Evolutionary conservation across 2,113 vertebrate species (phyloP).

Genomic region (Rhagologus leucostigma): DNA sequence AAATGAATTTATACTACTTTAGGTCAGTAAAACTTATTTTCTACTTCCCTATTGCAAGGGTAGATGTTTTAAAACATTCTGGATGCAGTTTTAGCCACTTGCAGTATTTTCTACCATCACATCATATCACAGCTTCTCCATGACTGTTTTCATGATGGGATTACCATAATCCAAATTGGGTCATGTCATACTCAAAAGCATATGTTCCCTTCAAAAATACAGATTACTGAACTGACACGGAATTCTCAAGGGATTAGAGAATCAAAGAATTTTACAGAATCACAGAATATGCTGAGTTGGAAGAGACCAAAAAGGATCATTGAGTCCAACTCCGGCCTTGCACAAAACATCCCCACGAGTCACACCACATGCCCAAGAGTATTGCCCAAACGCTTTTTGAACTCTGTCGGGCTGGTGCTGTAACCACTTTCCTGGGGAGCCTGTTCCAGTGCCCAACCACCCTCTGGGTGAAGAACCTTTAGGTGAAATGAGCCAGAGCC

Average conservation of each 20-base stretch:
- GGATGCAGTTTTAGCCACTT: neutral
- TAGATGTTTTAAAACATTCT: neutral
- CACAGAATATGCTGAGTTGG: neutral
- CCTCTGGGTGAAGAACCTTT: neutral
- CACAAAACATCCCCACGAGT: neutral
- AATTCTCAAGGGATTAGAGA: neutral
- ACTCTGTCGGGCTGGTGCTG: neutral
- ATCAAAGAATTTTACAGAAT: neutral
- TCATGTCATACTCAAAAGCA: neutral
- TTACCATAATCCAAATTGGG: neutral
- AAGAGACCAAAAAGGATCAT: neutral
- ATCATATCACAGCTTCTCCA: neutral
- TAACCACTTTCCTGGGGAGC: neutral
- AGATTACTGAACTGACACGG: neutral
- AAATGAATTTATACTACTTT: neutral
- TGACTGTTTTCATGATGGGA: neutral
- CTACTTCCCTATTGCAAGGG: neutral
- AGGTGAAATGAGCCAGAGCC: neutral
- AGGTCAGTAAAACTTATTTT: neutral
- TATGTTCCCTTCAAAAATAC: neutral
- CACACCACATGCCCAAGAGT: neutral
- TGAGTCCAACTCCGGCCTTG: fast-evolving
- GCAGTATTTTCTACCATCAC: neutral
- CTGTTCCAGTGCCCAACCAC: neutral
- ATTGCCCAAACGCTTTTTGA: neutral